A percentile compares a stretch with the other conserved stretches of the same genome.
These are phyloP conservation scores for Edolisoma coerulescens DNA, from an alignment of 2,113 vertebrate genomes.

Conservation along the genomic window DNA sequence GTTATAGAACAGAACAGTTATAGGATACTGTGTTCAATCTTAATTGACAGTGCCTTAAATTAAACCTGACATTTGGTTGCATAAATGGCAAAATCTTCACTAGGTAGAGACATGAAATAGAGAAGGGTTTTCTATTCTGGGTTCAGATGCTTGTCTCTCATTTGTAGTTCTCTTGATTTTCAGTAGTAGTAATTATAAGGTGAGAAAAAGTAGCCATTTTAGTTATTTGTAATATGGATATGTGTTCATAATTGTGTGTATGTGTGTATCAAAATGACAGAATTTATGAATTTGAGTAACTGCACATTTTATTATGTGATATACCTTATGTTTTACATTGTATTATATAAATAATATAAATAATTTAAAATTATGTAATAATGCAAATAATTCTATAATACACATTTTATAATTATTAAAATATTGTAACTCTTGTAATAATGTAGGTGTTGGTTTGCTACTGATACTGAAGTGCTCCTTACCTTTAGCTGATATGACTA, in stretches of 20 bases:
- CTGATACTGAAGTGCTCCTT: not conserved
- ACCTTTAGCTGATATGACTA: not conserved
- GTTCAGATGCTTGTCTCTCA: not conserved
- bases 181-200: not conserved
- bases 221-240: not conserved
- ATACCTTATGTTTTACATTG: not conserved
- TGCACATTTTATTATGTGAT: not conserved
- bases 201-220: not conserved
- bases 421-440: not conserved
- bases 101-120: not conserved
- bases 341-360: not conserved
- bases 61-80: not conserved
- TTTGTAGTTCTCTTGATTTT: not conserved
- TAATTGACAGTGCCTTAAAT: not conserved
- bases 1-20: not conserved
- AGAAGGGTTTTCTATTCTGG: not conserved
- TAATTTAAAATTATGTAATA: not conserved
- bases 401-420: not conserved
- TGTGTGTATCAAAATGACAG: not conserved
- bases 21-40: not conserved
- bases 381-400: not conserved
- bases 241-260: not conserved
- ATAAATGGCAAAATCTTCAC: not conserved
- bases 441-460: not conserved
- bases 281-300: not conserved